Evolutionary conservation across 2,888 invertebrate species (phyloP).

Genomic region (Pteria penguin): DNA sequence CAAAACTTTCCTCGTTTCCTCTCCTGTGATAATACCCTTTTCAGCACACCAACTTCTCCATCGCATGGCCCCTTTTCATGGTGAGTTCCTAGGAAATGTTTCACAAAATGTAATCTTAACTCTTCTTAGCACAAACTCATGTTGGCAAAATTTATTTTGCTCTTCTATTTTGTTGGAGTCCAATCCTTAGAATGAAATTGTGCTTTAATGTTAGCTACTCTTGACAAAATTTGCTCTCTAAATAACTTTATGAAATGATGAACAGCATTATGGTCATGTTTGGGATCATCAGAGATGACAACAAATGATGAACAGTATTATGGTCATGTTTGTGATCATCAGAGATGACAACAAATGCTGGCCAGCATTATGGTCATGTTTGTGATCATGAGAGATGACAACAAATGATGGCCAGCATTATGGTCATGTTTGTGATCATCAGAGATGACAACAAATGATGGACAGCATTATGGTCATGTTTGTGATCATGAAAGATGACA

Average conservation of each 20-base stretch:
- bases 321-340: conserved; percentile 15
- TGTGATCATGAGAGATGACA: conserved; percentile 9
- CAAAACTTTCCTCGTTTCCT: too few species aligned
- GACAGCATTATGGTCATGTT: too few species aligned
- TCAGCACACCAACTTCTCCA: conserved; percentile 20
- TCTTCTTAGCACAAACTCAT: conserved; percentile 14
- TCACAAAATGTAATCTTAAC: conserved; percentile 10
- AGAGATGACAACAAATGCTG: conserved; percentile 10
- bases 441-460: conserved; percentile 9
- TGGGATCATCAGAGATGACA: conserved; percentile 12
- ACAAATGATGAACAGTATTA: conserved; percentile 17
- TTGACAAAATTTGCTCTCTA: conserved; percentile 1
- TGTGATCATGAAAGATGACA: too few species aligned
- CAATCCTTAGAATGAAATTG: conserved; percentile 19
- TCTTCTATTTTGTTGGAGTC: conserved; percentile 22
- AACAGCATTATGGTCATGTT: conserved; percentile 14
- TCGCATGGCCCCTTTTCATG: conserved; percentile 30
- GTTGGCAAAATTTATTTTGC: conserved; percentile 20
- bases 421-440: conserved; percentile 15
- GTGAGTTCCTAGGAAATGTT: conserved; percentile 5
- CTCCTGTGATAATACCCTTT: too few species aligned
- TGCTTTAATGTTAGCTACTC: not conserved
- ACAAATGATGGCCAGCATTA: conserved; percentile 16
- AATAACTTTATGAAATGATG: conserved; percentile 10
- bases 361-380: conserved; percentile 12